Evolutionary conservation across 2,888 invertebrate genomes (phyloP).

Genomic region (Platynereis dumerilii): DNA sequence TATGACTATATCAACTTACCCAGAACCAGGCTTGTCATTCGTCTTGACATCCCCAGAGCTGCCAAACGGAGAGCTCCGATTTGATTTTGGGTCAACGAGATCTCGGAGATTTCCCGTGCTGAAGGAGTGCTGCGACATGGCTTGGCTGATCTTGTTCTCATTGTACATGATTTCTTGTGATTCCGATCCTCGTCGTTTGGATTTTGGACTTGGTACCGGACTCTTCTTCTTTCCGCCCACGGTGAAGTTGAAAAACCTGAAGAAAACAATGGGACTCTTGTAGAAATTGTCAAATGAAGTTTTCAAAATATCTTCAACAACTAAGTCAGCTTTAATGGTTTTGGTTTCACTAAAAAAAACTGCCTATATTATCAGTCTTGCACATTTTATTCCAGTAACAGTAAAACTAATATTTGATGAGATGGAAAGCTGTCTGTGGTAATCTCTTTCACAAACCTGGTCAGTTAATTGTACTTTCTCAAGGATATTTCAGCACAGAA

Average conservation of each 20-base stretch:
- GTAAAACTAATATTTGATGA: no score
- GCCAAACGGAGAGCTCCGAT: conserved; percentile 24
- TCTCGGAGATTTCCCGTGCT: conserved; percentile 85
- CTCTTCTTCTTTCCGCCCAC: conserved; percentile 67
- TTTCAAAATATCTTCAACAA: no score
- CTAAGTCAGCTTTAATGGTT: no score
- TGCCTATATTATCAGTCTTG: no score
- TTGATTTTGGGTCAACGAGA: conserved; percentile 65
- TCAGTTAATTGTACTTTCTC: no score
- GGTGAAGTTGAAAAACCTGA: conserved; percentile 85
- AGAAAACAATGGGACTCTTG: neutral
- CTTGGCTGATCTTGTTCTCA: conserved; percentile 56
- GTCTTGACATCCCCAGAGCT: conserved; percentile 19
- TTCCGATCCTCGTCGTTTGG: conserved; percentile 59
- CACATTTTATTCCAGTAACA: no score
- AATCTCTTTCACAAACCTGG: no score
- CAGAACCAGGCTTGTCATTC: conserved; percentile 13
- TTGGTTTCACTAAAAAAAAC: no score
- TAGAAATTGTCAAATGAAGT: no score
- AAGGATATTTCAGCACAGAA: no score
- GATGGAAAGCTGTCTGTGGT: no score
- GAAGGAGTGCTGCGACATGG: conserved; percentile 76
- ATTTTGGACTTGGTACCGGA: conserved; percentile 54
- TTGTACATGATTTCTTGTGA: conserved; percentile 58
- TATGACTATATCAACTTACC: neutral